Percentiles rank a stretch among this genome's conserved stretches.
Evolutionary conservation across 2,113 vertebrate species (phyloP).

Genomic region (Passer domesticus): DNA sequence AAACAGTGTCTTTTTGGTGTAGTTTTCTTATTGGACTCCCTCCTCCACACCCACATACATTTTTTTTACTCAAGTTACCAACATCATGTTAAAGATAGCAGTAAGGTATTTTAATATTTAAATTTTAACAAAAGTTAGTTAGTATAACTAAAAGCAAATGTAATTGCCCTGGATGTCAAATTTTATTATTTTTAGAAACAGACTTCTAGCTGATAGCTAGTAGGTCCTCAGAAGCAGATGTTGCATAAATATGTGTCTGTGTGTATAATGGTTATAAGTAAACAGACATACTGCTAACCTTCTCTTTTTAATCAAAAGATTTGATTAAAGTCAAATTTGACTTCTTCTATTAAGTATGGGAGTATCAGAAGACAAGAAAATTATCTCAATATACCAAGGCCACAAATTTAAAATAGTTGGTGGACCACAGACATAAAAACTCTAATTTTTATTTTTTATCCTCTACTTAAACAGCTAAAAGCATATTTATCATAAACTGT

Average conservation of each 20-base stretch:
- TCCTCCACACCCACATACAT: too few relatives aligned
- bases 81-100: neutral
- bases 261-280: neutral
- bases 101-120: neutral
- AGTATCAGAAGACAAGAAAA: neutral
- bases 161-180: neutral
- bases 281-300: neutral
- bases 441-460: neutral
- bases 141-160: neutral
- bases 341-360: neutral
- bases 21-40: neutral
- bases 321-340: neutral
- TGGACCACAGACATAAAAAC: neutral
- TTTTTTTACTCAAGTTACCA: neutral
- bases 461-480: neutral
- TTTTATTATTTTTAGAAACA: neutral
- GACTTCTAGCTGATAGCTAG: neutral
- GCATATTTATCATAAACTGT: neutral
- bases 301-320: neutral
- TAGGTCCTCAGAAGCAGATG: neutral
- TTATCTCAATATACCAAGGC: neutral
- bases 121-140: neutral
- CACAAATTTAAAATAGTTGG: neutral
- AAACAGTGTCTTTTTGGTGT: neutral
- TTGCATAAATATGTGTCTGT: neutral